A percentile compares a stretch with the other conserved stretches of the same genome.
These are phyloP conservation scores for Brachionus rubens DNA, from an alignment of 1,140 invertebrate genomes.

Conservation along the genomic window DNA sequence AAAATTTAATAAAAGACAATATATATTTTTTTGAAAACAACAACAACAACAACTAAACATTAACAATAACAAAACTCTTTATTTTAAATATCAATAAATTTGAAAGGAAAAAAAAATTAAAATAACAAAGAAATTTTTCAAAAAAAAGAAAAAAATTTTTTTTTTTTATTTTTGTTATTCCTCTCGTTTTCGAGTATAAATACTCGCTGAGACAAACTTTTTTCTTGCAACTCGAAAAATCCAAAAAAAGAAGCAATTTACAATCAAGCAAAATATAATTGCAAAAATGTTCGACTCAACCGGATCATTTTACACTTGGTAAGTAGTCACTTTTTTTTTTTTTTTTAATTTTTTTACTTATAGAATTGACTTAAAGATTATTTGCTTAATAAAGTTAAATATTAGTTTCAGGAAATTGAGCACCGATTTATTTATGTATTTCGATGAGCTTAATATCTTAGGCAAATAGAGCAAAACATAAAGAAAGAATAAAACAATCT, in stretches of 20 bases:
- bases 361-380: neutral
- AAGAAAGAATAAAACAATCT: neutral
- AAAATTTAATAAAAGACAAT: constrained; percentile 41
- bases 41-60: constrained; percentile 24
- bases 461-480: neutral
- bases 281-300: neutral
- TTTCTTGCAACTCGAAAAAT: neutral
- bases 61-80: constrained; percentile 28
- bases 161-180: neutral
- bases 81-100: constrained; percentile 35
- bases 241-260: no score
- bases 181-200: constrained; percentile 10
- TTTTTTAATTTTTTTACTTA: no score
- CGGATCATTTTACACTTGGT: neutral
- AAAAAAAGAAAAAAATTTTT: neutral
- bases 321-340: neutral
- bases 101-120: constrained; percentile 35
- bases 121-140: constrained; percentile 32
- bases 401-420: constrained; percentile 40
- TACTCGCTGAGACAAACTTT: constrained; percentile 14
- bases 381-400: constrained; percentile 8
- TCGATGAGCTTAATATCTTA: constrained; percentile 34
- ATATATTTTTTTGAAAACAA: constrained; percentile 3
- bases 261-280: neutral
- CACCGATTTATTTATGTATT: constrained; percentile 33